These are phyloP conservation scores for Choristoneura rosaceana DNA, from an alignment of 2,888 invertebrate genomes.

Conservation along the genomic window DNA sequence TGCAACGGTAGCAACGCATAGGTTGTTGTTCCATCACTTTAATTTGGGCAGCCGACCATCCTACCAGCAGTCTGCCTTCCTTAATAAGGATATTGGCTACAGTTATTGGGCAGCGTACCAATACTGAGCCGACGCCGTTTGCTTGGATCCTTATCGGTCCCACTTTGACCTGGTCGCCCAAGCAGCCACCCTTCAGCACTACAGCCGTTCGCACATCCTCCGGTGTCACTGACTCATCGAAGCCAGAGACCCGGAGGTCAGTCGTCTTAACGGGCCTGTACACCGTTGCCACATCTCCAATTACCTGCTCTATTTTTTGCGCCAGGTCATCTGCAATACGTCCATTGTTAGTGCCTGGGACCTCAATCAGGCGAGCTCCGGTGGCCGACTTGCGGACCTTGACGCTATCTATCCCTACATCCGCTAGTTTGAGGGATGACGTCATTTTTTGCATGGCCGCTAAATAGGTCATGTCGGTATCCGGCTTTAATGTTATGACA, in stretches of 20 bases:
- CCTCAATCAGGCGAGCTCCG: no score
- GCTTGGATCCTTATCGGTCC: background rate
- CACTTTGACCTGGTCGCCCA: background rate
- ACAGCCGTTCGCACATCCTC: background rate
- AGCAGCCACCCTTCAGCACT: background rate
- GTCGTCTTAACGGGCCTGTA: background rate
- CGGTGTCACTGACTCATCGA: background rate
- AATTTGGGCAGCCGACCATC: background rate
- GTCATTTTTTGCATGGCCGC: no score
- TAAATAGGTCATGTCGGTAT: no score
- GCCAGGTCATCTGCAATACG: no score
- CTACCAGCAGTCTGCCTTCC: background rate
- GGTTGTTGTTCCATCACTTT: background rate
- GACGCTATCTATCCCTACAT: no score
- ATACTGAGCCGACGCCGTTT: background rate
- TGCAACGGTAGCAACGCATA: background rate
- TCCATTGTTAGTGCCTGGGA: no score
- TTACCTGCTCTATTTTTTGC: background rate
- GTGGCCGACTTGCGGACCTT: no score
- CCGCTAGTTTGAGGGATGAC: no score
- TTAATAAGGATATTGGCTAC: background rate
- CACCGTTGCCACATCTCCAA: background rate
- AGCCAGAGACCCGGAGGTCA: background rate
- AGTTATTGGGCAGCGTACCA: background rate
- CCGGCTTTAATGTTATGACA: no score